These are phyloP conservation scores for Calycopis cecrops DNA, from an alignment of 1,140 invertebrate genomes.

Conservation along the genomic window DNA sequence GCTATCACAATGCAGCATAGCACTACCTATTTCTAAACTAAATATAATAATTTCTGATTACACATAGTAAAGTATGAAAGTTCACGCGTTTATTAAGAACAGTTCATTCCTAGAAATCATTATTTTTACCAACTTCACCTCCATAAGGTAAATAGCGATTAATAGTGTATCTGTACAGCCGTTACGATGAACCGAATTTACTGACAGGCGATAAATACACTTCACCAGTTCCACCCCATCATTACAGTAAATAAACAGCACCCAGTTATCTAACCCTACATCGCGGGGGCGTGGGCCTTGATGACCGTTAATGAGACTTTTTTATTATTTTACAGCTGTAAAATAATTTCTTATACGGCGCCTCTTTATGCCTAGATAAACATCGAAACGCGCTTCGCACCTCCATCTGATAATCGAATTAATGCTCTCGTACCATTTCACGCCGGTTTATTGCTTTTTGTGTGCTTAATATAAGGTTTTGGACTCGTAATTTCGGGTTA, in stretches of 20 bases:
- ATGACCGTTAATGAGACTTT: slow-evolving; percentile 71
- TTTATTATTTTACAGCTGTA: slow-evolving; percentile 72
- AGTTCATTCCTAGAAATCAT: no score
- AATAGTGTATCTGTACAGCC: no score
- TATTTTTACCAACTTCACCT: no score
- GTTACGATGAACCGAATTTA: no score
- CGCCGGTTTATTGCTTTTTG: slow-evolving; percentile 70
- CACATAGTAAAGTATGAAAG: no score
- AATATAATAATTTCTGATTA: no score
- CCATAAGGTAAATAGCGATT: no score
- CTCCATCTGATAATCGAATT: slow-evolving; percentile 74
- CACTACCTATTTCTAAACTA: no score
- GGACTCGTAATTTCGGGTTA: slow-evolving; percentile 61
- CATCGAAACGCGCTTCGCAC: slow-evolving; percentile 73
- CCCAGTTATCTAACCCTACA: slow-evolving; percentile 57
- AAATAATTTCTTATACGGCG: slow-evolving; percentile 71
- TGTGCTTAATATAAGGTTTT: slow-evolving; percentile 57
- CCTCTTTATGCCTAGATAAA: slow-evolving; percentile 73
- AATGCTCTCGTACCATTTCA: slow-evolving; percentile 70
- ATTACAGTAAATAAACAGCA: slow-evolving; percentile 61
- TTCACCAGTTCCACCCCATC: slow-evolving; percentile 37
- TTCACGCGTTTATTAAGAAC: no score
- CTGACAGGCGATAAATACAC: slow-evolving; percentile 43
- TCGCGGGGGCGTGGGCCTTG: slow-evolving; percentile 58
- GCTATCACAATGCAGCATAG: no score